phyloP scores from a whole-genome alignment of 2,797 vertebrate genomes.

The Cuniculus paca region DNA sequence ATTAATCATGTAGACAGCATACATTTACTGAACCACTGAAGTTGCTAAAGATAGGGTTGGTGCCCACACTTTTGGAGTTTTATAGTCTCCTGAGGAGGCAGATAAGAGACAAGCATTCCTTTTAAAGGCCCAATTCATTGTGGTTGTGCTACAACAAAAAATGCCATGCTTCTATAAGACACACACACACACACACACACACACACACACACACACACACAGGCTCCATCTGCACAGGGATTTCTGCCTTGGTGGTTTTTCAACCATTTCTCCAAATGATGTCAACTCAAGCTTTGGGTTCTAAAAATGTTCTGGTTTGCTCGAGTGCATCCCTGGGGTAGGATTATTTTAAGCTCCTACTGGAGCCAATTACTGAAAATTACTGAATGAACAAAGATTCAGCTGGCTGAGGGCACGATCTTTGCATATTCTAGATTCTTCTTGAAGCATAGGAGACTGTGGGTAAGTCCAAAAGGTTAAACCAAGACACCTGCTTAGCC shows the following conservation, averaged over 20 bases:
- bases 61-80: neutral
- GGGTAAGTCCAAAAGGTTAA: neutral
- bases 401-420: neutral
- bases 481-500: neutral
- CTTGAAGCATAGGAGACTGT: neutral
- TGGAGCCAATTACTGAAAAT: neutral
- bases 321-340: neutral
- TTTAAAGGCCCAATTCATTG: neutral
- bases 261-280: neutral
- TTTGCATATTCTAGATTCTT: neutral
- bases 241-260: neutral
- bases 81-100: neutral
- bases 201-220: neutral
- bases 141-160: neutral
- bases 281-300: neutral
- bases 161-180: neutral
- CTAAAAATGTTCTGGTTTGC: neutral
- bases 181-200: neutral
- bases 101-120: neutral
- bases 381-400: neutral
- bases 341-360: neutral
- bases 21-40: slow-evolving; percentile 7
- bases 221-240: neutral
- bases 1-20: neutral
- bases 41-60: neutral